phyloP scores from a whole-genome alignment of 2,113 vertebrate species.

The Rhinoderma darwinii region DNA sequence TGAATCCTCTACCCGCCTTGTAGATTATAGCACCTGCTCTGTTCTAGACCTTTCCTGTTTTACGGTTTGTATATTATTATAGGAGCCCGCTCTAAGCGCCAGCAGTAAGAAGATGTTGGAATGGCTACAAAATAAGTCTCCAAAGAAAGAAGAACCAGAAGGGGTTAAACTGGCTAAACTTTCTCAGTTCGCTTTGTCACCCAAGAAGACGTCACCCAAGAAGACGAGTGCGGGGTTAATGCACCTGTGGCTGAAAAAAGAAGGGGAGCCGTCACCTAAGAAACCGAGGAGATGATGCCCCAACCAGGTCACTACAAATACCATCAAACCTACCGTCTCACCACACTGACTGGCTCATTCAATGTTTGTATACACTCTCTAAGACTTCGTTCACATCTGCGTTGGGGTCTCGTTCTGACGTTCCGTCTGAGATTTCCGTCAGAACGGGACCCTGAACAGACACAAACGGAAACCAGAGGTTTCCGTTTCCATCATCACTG shows the following conservation, averaged over 20 bases:
- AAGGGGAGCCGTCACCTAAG: constrained; percentile 69
- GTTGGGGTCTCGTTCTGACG: no score
- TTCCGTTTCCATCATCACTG: no score
- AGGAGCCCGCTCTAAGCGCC: constrained; percentile 76
- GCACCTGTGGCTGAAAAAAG: constrained; percentile 73
- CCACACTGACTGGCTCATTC: background rate
- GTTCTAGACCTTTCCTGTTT: no score
- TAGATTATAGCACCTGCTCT: no score
- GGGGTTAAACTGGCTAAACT: constrained; percentile 69
- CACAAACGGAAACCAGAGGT: no score
- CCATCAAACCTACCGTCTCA: background rate
- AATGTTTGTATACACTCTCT: background rate
- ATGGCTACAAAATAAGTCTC: constrained; percentile 80
- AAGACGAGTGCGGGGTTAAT: constrained; percentile 65
- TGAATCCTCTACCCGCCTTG: background rate
- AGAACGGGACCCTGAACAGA: no score
- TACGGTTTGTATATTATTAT: background rate
- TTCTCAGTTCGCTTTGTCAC: constrained; percentile 54
- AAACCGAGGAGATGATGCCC: constrained; percentile 66
- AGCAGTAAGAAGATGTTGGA: constrained; percentile 83
- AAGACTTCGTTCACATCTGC: no score
- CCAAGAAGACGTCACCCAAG: constrained; percentile 68
- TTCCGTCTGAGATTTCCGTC: no score
- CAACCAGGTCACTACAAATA: background rate
- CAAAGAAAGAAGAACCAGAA: constrained; percentile 76